Base-by-base conservation (phyloP, 2,113 vertebrate genomes). In the Rattus rattus region DNA sequence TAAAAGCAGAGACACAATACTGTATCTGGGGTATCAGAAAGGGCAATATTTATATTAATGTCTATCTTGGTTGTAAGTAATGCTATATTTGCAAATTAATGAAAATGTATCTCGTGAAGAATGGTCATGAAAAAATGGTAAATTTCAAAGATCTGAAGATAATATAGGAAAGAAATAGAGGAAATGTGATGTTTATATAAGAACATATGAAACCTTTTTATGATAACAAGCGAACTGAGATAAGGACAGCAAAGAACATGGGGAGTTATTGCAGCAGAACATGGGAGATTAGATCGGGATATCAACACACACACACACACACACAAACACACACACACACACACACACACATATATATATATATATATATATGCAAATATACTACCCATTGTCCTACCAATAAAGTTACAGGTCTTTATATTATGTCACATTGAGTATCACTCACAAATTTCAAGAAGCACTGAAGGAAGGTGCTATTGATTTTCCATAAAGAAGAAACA, bases 81-180 rank as follows among this genome's bases (percentile, higher is more conserved):
- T 3, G 28, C 4, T 1, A 36, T 39, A 14, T 19, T 2, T 6
- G 16, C 1, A 59, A 47, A 47, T 14, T 5, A 30, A 4, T 5
- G 7, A n/a, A 30, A 33, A 59, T 6, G 10, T 19, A 19, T 8
- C 52, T 67, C 28, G 1, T 28, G 36, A 63, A 75, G 56, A n/a
- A 16, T 6, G 33, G 4, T 22, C 36, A 26, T 84, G 12, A 7
- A 47, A 54, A 72, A 73, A 36, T 30, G 5, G 1, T 65, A 20
- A n/a, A 4, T 8, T n/a, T 65, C 43, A 24, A 52, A 30, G 5
- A 24, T 30, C n/a, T 13, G n/a, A 52, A 91, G 56, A 91, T 39
- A 54, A 49, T 5, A 16, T 26, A 19, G 19, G 8, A 47, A 73
- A 75, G 30, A 56, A 63, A 80, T 24, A n/a, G 33, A 75, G 6